Base-by-base conservation (phyloP, 2,113 vertebrate genomes). In the Hippocampus barbouri region DNA sequence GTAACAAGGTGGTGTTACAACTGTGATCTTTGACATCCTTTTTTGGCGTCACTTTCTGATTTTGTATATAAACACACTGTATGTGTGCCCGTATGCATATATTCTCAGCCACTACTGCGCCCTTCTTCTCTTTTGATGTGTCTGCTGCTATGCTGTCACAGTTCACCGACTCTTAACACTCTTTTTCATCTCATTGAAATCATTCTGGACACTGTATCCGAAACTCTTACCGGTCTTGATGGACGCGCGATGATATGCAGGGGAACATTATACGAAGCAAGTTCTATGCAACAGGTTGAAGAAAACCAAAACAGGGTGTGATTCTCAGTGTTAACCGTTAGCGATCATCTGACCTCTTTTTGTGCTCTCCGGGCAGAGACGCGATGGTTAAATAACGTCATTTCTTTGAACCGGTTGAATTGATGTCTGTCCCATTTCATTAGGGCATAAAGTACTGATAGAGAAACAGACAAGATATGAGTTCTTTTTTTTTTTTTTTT, bases 41-140 rank as follows among this genome's bases (percentile, higher is more conserved):
- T 84, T 89, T 91, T 85, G 51, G 77, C 88, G 89, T 91, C 85
- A 88, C 83, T 87, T 85, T 82, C 76, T 85, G 70, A 83, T 91
- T 92, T 91, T 90, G 89, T 89, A 89, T 91, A 89, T 89, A 83
- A 88, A 84, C 88, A 89, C 89, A 89, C 83, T 86, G 47, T 49
- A 56, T 11, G 84, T 89, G 89, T 90, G 85, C 54, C 4, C 23
- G 25, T 86, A 83, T 84, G 85, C 83, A 86, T 88, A 89, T 88
- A 85, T 89, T 85, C 88, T n/a, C 71, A 56, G 62, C 73, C 72
- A 81, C 66, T 62, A 69, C 57, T 51, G 70, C 53, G 20, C 18
- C 70, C 78, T 64, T 70, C 74, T 30, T 27, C 40, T 5, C 74
- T 71, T 71, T 67, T 78, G 30, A 60, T 30, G 57, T 9, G 81